Evolutionary conservation across 1,140 invertebrate species (phyloP).

Genomic region (Orchesella cincta): DNA sequence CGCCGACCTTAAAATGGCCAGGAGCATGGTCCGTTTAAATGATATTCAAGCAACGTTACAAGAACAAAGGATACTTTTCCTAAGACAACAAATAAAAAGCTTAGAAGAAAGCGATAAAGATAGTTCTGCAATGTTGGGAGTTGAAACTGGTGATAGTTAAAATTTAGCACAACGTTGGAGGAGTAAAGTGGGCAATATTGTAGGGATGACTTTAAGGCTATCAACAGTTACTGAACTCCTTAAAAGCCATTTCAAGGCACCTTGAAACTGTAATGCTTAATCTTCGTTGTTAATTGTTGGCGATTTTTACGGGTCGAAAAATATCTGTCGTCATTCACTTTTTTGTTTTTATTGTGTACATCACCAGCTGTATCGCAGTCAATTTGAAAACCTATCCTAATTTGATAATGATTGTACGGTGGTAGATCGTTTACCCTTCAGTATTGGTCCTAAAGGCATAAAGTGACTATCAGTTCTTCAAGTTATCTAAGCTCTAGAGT

Average conservation of each 20-base stretch:
- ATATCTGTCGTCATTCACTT: conserved; percentile 1
- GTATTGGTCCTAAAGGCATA: conserved; percentile 20
- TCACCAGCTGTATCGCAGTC: not conserved
- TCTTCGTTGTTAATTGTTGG: conserved; percentile 1
- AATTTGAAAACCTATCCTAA: not conserved
- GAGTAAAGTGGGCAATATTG: conserved; percentile 6
- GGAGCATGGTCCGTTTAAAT: conserved; percentile 87
- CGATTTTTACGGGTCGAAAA: conserved; percentile 33
- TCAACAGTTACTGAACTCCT: not conserved
- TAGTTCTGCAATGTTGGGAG: conserved; percentile 47
- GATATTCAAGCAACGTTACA: conserved; percentile 96
- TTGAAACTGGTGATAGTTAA: conserved; percentile 39
- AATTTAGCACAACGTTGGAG: not conserved
- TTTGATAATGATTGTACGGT: not conserved
- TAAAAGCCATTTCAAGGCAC: not conserved
- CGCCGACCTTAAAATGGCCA: conserved; percentile 88
- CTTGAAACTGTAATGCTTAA: conserved; percentile 11
- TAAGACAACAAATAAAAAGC: conserved; percentile 83
- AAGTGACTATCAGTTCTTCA: conserved; percentile 27
- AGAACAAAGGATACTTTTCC: conserved; percentile 93
- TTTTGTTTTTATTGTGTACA: not conserved
- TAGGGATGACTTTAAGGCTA: conserved; percentile 16
- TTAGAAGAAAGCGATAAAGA: conserved; percentile 68
- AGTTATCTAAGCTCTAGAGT: conserved; percentile 12
- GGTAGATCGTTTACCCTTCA: conserved; percentile 24